Conservation (phyloP, 53 echinoderm and acorn worm genomes). For the Apostichopus leukothele region DNA sequence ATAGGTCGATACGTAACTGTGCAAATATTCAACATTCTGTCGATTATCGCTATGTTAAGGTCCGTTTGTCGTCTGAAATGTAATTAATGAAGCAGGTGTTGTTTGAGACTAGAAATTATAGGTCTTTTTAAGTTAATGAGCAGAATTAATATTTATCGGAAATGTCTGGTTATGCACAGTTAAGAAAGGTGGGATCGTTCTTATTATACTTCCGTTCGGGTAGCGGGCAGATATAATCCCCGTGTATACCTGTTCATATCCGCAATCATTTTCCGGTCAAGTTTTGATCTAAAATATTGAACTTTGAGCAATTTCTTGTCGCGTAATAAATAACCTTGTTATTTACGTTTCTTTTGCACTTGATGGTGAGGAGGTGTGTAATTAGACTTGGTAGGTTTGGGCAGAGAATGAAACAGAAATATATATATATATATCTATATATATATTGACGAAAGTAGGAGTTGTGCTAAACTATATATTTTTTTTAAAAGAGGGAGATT, state of each 20-base stretch:
- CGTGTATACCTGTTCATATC: background rate
- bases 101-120: background rate
- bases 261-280: too few species aligned
- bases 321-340: too few species aligned
- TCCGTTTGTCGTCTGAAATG: background rate
- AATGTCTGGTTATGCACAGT: background rate
- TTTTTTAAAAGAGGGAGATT: too few species aligned
- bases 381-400: too few species aligned
- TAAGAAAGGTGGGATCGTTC: background rate
- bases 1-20: background rate
- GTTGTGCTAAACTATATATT: too few species aligned
- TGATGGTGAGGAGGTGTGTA: too few species aligned
- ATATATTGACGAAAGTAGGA: too few species aligned
- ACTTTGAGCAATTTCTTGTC: too few species aligned
- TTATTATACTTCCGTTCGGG: background rate
- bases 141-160: background rate
- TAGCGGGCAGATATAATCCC: background rate
- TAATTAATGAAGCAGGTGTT: background rate
- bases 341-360: too few species aligned
- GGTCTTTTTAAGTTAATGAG: conserved; percentile 5
- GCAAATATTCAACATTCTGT: background rate
- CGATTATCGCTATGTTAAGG: background rate
- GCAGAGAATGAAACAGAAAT: too few species aligned
- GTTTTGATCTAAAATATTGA: too few species aligned
- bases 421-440: too few species aligned